Base-by-base conservation (phyloP, 2,797 vertebrate species). In the Lagorchestes hirsutus region DNA sequence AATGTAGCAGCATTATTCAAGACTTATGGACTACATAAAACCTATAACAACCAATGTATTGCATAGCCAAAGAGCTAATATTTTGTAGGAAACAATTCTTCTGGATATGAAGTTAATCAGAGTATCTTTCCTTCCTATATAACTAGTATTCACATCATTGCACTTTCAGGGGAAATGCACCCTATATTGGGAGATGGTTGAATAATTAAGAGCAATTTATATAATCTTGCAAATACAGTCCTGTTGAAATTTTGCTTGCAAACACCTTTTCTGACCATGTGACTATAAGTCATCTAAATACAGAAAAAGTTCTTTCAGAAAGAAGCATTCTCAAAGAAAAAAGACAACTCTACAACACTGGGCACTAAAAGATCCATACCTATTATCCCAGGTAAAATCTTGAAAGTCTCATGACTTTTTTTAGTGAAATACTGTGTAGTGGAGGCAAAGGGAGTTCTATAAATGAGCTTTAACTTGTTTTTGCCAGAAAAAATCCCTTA, bases 391-490 rank as follows among this genome's bases (percentile, higher is more conserved):
- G 50, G 93, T 92, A 93, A 92, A 96, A 91, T 92, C 54, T 18
- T 90, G 27, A 94, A 34, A 93, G 31, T 4, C 74, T 27, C 54
- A 40, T 95, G 62, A 52, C 28, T 46, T 95, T 91, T 46, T 93
- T 96, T 93, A 59, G 93, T 55, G 18, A 95, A 95, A 93, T 91
- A 55, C n/a, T 96, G 93, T 40, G 82, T 90, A 90, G 52, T 96
- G 13, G 59, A 97, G 52, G 40, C 94, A 2, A 50, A 95, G 8
- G 95, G 57, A 62, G 24, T 54, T 13, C 18, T 93, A 27, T 92
- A 95, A 95, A 93, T 59, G 94, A 95, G n/a, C 0, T 94, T 31
- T 57, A 90, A 29, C 3, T 94, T 55, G 67, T 92, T n/a, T 90
- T 94, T 93, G 59, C 34, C 3, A 82, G 50, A 28, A 57, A 40